Base-by-base conservation (phyloP, 2,797 vertebrate genomes). In the Lacerta viridis region DNA sequence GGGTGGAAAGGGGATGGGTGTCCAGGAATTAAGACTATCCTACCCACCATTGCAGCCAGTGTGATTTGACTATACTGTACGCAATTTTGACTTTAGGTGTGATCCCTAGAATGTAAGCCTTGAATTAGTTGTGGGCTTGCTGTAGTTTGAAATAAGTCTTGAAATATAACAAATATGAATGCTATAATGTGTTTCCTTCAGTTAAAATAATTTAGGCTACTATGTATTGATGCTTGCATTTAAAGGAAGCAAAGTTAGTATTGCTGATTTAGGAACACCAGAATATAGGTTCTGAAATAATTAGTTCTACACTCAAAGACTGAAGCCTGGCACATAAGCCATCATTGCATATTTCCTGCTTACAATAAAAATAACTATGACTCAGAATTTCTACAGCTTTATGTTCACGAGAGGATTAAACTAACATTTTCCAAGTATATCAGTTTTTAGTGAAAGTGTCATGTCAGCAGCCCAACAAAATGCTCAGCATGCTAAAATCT, bases 261-360 rank as follows among this genome's bases (percentile, higher is more conserved):
- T 23, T 76, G 27, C 50, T 59, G 50, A 59, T 71, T n/a, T 23
- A 69, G 25, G 55, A 75, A 66, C n/a, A 39, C 1, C 91, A 80
- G 39, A 33, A 11, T 46, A 17, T 80, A 72, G 64, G 83, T 93
- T 76, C 87, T 83, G 86, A n/a, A 90, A 76, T 29, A 74, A n/a
- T 76, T 33, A 1, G 0, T 81, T 89, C 88, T 86, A 6, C 10
- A 23, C 33, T 85, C 39, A 80, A 72, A 61, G 66, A 83, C 72
- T 69, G 20, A 92, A 83, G 2, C 29, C 43, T 79, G 25, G 1
- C 9, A 18, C 78, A 69, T 84, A 80, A 74, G 85, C 25, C 25
- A 64, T 87, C 59, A 20, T 87, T 87, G 20, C 15, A 77, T 50
- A 25, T 88, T 79, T 84, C 80, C 33, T 78, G 27, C 41, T 27